phyloP scores from a whole-genome alignment of 1,140 invertebrate species.

The Drosophila sp. region DNA sequence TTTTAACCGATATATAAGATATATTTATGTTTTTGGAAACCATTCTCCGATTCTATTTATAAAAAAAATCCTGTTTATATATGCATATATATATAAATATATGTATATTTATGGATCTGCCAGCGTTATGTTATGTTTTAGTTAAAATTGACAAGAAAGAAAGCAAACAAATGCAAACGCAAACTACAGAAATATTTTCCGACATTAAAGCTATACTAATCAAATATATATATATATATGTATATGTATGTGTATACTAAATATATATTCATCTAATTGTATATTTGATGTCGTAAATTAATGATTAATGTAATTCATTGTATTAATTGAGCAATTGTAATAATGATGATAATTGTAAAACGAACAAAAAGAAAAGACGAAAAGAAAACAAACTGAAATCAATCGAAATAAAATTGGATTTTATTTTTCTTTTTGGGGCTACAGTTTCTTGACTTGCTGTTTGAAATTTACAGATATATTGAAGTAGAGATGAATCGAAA shows the following conservation, averaged over 20 bases:
- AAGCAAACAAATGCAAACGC: not conserved
- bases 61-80: too few species aligned
- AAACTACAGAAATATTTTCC: not conserved
- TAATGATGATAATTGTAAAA: conserved; percentile 36
- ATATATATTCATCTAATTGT: not conserved
- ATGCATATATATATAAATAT: conserved; percentile 8
- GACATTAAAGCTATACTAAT: not conserved
- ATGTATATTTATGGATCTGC: conserved; percentile 1
- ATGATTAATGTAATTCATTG: conserved; percentile 34
- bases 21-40: too few species aligned
- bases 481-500: too few species aligned
- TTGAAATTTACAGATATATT: too few species aligned
- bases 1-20: too few species aligned
- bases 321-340: conserved; percentile 28
- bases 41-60: too few species aligned
- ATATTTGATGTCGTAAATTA: conserved; percentile 24
- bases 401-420: not conserved
- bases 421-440: not conserved
- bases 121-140: not conserved
- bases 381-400: not conserved
- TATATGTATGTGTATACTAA: too few species aligned
- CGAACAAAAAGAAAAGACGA: conserved; percentile 4
- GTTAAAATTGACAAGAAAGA: not conserved
- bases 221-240: too few species aligned
- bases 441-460: too few species aligned